These are phyloP conservation scores for Calyptommatus sinebrachiatus DNA, from an alignment of 2,113 vertebrate species.

Conservation along the genomic window DNA sequence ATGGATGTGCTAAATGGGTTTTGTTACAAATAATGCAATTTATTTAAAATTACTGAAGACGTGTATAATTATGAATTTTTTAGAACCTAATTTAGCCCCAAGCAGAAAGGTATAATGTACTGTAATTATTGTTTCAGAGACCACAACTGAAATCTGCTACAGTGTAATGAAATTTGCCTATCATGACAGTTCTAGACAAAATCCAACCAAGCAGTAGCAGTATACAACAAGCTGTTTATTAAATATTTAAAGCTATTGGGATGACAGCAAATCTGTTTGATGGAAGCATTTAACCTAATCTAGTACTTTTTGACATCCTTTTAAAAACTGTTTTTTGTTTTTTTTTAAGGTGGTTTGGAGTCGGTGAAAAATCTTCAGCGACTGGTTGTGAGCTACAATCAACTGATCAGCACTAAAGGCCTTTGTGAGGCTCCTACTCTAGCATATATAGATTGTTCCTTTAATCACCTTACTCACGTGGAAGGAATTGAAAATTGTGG, in stretches of 20 bases:
- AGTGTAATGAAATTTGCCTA: background rate
- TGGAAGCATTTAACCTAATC: background rate
- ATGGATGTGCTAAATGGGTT: background rate
- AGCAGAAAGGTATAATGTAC: background rate
- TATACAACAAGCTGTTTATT: background rate
- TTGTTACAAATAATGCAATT: background rate
- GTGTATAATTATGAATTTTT: background rate
- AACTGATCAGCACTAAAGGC: slow-evolving; percentile 85
- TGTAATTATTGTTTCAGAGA: background rate
- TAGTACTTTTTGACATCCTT: slow-evolving; percentile 5
- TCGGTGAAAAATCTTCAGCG: slow-evolving; percentile 80
- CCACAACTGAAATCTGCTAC: background rate
- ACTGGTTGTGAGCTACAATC: slow-evolving; percentile 87
- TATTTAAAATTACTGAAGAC: background rate
- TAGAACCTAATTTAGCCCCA: background rate
- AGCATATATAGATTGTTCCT: slow-evolving; percentile 84
- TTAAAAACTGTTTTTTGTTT: slow-evolving; percentile 42
- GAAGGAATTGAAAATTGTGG: slow-evolving; percentile 85
- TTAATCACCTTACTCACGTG: slow-evolving; percentile 83
- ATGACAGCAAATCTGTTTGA: background rate
- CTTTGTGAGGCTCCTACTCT: slow-evolving; percentile 78
- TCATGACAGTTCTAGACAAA: background rate
- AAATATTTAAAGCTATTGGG: background rate
- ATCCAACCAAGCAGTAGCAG: background rate
- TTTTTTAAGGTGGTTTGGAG: slow-evolving; percentile 88